phyloP scores from a whole-genome alignment of 2,888 invertebrate species.

The Zaprionus bogoriensis region DNA sequence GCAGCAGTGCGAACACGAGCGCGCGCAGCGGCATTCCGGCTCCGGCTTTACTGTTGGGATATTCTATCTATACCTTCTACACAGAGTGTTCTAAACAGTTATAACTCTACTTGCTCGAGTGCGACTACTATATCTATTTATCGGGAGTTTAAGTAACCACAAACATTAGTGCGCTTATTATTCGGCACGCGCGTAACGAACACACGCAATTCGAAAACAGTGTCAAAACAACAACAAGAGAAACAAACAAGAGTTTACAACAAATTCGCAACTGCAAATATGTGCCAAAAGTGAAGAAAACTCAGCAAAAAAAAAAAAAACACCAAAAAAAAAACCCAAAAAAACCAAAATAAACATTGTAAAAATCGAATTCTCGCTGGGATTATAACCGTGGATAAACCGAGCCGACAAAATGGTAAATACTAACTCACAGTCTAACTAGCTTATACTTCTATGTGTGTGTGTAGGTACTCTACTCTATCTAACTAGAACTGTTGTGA shows the following conservation, averaged over 20 bases:
- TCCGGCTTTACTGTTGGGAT: slow-evolving; percentile 28
- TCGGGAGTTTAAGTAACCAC: slow-evolving; percentile 31
- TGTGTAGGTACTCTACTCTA: slow-evolving; percentile 16
- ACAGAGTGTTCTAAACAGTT: neutral
- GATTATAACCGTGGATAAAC: slow-evolving; percentile 44
- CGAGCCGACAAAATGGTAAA: slow-evolving; percentile 72
- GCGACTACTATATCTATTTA: slow-evolving; percentile 15
- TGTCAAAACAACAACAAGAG: slow-evolving; percentile 25
- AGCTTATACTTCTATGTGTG: slow-evolving; percentile 1
- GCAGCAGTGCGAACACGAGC: slow-evolving; percentile 78
- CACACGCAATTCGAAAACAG: slow-evolving; percentile 34
- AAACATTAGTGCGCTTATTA: slow-evolving; percentile 40
- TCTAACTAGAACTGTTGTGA: slow-evolving; percentile 59
- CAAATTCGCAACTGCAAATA: slow-evolving; percentile 48
- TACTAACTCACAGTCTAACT: slow-evolving; percentile 27
- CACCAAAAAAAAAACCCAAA: slow-evolving; percentile 17
- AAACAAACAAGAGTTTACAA: slow-evolving; percentile 20
- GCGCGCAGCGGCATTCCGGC: slow-evolving; percentile 66
- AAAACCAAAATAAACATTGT: slow-evolving; percentile 40
- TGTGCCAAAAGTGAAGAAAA: slow-evolving; percentile 51
- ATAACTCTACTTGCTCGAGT: neutral
- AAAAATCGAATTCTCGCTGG: slow-evolving; percentile 27
- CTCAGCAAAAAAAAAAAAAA: slow-evolving; percentile 20
- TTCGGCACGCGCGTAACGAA: slow-evolving; percentile 59
- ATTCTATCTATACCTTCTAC: neutral